A percentile compares a stretch with the other conserved stretches of the same genome.
Conservation (phyloP, 2,113 vertebrate species). For the Pituophis catenifer region DNA sequence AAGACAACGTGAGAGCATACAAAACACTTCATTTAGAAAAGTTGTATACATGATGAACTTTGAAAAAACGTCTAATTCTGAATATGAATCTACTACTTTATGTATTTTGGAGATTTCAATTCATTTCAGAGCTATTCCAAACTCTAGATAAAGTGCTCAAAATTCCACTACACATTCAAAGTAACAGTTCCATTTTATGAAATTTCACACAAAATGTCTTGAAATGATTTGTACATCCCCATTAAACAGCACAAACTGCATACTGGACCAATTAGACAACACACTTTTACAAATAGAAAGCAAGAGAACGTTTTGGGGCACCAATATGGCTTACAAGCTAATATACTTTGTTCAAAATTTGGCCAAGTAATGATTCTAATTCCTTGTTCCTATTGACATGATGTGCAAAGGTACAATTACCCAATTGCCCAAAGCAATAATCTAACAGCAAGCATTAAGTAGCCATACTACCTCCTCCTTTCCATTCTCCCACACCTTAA, state of each 20-base stretch:
- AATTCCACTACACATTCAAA: background rate
- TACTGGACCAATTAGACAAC: background rate
- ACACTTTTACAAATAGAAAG: background rate
- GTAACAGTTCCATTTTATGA: background rate
- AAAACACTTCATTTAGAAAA: background rate
- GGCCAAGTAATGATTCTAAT: background rate
- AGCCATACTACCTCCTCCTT: background rate
- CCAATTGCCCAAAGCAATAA: background rate
- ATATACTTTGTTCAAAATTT: background rate
- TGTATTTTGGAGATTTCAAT: background rate
- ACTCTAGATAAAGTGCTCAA: background rate
- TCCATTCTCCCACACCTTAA: background rate
- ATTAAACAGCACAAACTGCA: background rate
- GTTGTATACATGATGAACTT: background rate
- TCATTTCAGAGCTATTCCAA: background rate
- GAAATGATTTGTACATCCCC: background rate
- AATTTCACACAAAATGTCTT: background rate
- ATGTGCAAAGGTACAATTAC: background rate
- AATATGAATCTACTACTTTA: background rate
- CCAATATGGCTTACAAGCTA: background rate
- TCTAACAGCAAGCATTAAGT: background rate
- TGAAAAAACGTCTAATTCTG: background rate
- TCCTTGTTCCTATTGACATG: background rate
- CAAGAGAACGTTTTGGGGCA: background rate
- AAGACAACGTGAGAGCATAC: background rate